phyloP scores from a whole-genome alignment of 2,888 invertebrate species.

The Oligia fasciuncula region DNA sequence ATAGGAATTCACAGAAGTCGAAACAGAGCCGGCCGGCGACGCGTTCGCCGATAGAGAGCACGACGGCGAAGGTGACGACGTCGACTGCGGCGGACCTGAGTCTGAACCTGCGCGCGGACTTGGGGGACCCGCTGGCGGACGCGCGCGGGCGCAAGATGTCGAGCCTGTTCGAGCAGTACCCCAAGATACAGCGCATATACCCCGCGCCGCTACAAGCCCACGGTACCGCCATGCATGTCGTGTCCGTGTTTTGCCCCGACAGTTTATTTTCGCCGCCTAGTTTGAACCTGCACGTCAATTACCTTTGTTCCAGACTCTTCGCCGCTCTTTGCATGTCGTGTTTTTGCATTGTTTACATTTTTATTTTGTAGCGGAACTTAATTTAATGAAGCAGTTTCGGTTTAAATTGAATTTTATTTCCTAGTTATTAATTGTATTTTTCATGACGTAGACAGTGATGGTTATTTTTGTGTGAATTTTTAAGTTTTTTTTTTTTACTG shows the following conservation, averaged over 20 bases:
- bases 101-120: constrained; percentile 83
- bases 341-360: constrained; percentile 79
- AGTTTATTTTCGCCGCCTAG: constrained; percentile 80
- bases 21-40: constrained; percentile 89
- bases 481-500: constrained; percentile 26
- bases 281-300: constrained; percentile 83
- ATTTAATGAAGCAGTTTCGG: constrained; percentile 69
- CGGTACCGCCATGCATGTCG: constrained; percentile 85
- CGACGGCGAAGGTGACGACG: constrained; percentile 80
- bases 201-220: constrained; percentile 91
- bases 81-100: constrained; percentile 82
- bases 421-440: constrained; percentile 66
- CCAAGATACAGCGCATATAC: constrained; percentile 94
- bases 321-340: constrained; percentile 84
- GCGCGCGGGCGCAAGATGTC: constrained; percentile 91
- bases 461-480: constrained; percentile 63
- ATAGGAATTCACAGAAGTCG: constrained; percentile 86
- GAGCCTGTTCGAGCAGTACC: constrained; percentile 93
- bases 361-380: constrained; percentile 76
- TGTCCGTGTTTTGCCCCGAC: constrained; percentile 76
- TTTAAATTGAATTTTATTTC: constrained; percentile 70
- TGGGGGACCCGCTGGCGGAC: constrained; percentile 84
- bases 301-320: constrained; percentile 77
- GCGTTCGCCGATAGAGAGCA: constrained; percentile 88
- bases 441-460: constrained; percentile 55